Conservation (phyloP, 2,113 vertebrate species). For the Hemiprocne comata region DNA sequence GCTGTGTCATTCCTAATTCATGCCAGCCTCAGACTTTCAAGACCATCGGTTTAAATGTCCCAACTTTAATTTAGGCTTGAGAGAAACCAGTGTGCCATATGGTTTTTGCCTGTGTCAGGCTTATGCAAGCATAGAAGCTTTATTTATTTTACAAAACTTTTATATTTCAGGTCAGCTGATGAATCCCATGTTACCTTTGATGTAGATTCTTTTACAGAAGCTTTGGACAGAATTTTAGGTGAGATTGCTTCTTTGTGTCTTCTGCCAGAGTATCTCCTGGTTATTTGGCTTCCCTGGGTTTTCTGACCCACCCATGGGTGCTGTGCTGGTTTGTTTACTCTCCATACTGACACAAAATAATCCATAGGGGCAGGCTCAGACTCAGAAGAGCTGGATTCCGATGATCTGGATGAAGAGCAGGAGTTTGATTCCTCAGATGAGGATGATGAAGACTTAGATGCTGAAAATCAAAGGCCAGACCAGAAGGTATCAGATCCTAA, state of each 20-base stretch:
- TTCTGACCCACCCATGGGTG: background rate
- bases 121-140: background rate
- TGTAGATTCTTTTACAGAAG: constrained; percentile 81
- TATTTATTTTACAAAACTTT: background rate
- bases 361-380: constrained; percentile 75
- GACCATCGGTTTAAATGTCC: background rate
- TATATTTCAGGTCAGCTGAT: constrained; percentile 80
- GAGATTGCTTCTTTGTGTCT: constrained; percentile 25
- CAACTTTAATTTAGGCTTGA: background rate
- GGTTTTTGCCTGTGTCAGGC: background rate
- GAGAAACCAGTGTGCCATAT: background rate
- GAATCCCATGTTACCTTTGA: constrained; percentile 86
- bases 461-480: constrained; percentile 37
- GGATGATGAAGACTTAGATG: constrained; percentile 64
- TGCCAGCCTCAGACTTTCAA: background rate
- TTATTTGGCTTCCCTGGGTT: background rate
- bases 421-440: constrained; percentile 71
- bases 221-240: constrained; percentile 89
- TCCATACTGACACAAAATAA: background rate
- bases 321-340: background rate
- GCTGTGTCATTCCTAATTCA: background rate
- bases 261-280: background rate
- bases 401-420: constrained; percentile 87
- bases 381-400: constrained; percentile 87
- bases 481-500: constrained; percentile 46